A percentile compares a stretch with the other conserved stretches of the same genome.
phyloP scores from a whole-genome alignment of 2,797 vertebrate genomes.

The Capromys pilorides region DNA sequence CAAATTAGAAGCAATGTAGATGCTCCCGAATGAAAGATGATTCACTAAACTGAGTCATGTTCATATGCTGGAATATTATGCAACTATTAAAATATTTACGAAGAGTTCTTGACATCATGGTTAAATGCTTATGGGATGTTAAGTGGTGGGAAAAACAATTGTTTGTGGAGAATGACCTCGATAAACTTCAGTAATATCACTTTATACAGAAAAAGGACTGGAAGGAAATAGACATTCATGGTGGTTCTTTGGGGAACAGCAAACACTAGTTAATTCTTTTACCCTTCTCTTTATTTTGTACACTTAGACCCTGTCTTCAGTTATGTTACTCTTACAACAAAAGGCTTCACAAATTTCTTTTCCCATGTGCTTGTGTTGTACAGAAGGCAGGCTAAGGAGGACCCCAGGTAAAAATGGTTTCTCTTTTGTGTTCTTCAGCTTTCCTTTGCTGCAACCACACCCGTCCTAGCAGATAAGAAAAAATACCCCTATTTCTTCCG shows the following conservation, averaged over 20 bases:
- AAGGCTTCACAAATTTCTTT: not conserved
- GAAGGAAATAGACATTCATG: not conserved
- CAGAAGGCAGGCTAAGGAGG: not conserved
- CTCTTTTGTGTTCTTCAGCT: constrained; percentile 88
- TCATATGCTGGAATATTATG: constrained; percentile 10
- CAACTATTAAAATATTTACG: constrained; percentile 27
- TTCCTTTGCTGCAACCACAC: constrained; percentile 98
- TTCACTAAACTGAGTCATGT: constrained; percentile 8
- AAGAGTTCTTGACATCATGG: not conserved
- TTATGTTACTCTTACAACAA: not conserved
- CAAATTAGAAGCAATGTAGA: constrained; percentile 19
- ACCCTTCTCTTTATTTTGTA: not conserved
- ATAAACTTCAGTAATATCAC: not conserved
- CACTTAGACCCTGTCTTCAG: not conserved
- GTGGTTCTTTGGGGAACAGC: not conserved
- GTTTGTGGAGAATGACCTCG: not conserved
- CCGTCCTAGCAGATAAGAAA: constrained; percentile 98
- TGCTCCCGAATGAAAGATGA: constrained; percentile 6
- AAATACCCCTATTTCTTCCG: constrained; percentile 99
- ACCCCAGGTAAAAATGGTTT: not conserved
- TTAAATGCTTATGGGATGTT: not conserved
- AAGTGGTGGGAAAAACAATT: not conserved
- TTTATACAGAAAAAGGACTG: not conserved
- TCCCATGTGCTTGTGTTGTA: not conserved
- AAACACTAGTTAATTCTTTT: not conserved